phyloP scores from a whole-genome alignment of 2,888 invertebrate species.

The Pinctada fucata region DNA sequence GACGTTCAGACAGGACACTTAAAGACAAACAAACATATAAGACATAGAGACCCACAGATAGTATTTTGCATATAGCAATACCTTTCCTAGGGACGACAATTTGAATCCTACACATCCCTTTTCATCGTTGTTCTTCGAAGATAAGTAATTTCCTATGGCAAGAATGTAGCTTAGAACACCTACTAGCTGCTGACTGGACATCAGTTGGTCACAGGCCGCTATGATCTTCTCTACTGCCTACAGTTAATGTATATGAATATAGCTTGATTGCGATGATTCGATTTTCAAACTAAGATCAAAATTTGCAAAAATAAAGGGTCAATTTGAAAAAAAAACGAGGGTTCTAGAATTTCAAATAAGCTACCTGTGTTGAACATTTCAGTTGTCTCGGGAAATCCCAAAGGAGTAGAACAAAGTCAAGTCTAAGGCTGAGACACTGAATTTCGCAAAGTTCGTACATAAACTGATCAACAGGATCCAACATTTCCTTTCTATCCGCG shows the following conservation, averaged over 20 bases:
- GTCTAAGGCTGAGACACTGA: conserved; percentile 57
- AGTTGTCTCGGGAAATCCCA: conserved; percentile 64
- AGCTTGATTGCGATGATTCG: too few species aligned
- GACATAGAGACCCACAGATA: too few species aligned
- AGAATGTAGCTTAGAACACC: conserved; percentile 60
- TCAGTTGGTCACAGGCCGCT: conserved; percentile 58
- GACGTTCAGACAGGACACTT: too few species aligned
- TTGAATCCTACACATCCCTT: conserved; percentile 15
- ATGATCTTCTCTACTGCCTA: conserved; percentile 59
- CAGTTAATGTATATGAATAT: too few species aligned
- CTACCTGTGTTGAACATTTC: conserved; percentile 49
- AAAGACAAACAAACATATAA: too few species aligned
- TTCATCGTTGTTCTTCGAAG: conserved; percentile 18
- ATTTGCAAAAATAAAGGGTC: too few species aligned
- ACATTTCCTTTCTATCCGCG: conserved; percentile 49
- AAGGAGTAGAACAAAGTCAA: conserved; percentile 60
- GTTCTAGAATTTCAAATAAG: too few species aligned
- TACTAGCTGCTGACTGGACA: conserved; percentile 49
- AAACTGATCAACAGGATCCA: conserved; percentile 62
- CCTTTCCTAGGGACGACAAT: conserved; percentile 17
- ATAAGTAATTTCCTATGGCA: conserved; percentile 64
- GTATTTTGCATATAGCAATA: too few species aligned
- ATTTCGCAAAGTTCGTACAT: conserved; percentile 66
- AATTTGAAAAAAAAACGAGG: too few species aligned
- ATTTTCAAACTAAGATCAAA: too few species aligned